phyloP scores from a whole-genome alignment of 1,140 invertebrate species.

The Eupeodes corollae region DNA sequence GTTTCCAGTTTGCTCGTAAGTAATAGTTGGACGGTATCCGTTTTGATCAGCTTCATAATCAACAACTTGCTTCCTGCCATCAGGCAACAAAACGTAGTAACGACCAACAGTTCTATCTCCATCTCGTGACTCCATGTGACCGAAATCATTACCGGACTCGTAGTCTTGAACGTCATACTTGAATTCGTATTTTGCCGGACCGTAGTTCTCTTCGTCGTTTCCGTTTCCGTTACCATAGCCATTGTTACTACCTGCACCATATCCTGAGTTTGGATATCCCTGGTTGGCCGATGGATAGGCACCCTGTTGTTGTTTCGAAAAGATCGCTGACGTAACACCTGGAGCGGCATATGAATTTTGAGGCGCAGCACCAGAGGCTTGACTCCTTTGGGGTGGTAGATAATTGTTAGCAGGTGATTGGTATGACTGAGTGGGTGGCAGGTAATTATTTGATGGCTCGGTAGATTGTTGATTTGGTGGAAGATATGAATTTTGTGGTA shows the following conservation, averaged over 20 bases:
- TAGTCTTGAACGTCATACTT: conserved; percentile 61
- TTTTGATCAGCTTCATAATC: conserved; percentile 64
- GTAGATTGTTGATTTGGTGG: conserved; percentile 39
- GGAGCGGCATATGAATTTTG: conserved; percentile 38
- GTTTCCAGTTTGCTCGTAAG: conserved; percentile 50
- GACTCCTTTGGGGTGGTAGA: conserved; percentile 27
- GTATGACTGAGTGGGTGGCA: conserved; percentile 29
- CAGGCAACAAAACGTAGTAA: conserved; percentile 62
- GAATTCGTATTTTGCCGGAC: conserved; percentile 61
- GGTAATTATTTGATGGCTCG: conserved; percentile 26
- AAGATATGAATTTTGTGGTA: conserved; percentile 43
- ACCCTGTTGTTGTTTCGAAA: conserved; percentile 33
- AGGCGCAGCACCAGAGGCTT: conserved; percentile 21
- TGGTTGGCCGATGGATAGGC: conserved; percentile 15
- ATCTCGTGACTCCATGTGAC: conserved; percentile 56
- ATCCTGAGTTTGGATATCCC: conserved; percentile 6
- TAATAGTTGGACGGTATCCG: conserved; percentile 65
- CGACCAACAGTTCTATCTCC: conserved; percentile 54
- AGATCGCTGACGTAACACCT: conserved; percentile 36
- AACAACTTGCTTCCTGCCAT: conserved; percentile 66
- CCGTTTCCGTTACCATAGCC: conserved; percentile 21
- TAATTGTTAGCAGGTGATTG: conserved; percentile 30
- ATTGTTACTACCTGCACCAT: conserved; percentile 13
- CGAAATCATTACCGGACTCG: conserved; percentile 56
- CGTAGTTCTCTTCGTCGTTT: conserved; percentile 39